Evolutionary conservation across 2,888 invertebrate genomes (phyloP).

Genomic region (Girardia tigrina): DNA sequence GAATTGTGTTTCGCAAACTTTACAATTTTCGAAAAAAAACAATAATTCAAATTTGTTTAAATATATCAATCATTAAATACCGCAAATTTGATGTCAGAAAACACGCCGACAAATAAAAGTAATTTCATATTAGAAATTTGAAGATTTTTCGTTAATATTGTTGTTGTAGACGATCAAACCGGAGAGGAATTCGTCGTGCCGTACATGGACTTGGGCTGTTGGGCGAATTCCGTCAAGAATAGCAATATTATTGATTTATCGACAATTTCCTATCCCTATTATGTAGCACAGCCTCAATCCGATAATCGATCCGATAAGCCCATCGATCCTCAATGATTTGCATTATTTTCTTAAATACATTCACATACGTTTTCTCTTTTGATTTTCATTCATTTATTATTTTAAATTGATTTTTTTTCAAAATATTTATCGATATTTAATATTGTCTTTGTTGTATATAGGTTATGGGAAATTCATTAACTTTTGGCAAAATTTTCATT

Average conservation of each 20-base stretch:
- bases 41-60: conserved; percentile 2
- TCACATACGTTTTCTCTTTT: no score
- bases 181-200: not conserved
- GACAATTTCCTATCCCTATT: not conserved
- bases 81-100: not conserved
- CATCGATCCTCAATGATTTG: no score
- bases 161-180: not conserved
- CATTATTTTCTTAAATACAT: no score
- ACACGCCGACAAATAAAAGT: conserved; percentile 9
- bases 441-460: no score
- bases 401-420: no score
- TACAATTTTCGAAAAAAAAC: no score
- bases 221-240: not conserved
- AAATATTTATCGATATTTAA: no score
- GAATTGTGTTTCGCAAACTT: no score
- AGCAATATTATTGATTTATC: not conserved
- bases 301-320: not conserved
- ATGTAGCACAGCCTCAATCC: not conserved
- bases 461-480: no score
- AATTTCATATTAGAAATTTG: not conserved
- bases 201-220: conserved; percentile 1
- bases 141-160: not conserved
- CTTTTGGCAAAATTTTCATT: no score
- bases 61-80: no score
- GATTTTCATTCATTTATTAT: no score